Evolutionary conservation across 2,888 invertebrate species (phyloP), one percentile per base, ranked within the genome.

Genomic region (Sphecodes monilicornis): DNA sequence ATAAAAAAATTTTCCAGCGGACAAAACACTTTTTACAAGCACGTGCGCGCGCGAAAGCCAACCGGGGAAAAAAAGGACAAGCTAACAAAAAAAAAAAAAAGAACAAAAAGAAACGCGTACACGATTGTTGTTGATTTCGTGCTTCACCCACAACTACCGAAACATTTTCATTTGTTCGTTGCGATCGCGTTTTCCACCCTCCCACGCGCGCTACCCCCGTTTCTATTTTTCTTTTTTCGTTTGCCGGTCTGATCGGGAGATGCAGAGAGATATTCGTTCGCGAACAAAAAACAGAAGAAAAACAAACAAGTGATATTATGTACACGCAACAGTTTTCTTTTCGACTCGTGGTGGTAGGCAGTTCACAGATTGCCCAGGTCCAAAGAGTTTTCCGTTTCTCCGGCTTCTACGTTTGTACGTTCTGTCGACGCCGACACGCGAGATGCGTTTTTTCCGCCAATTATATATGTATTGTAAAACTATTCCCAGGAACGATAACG

Each of bases 391-490:
- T 86, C 74, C 46, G 80, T 77, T 86, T 78, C 77, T 60, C 73
- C 76, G 72, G 78, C 80, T 78, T 73, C 64, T 70, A 70, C 73
- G 83, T 84, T 84, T 46, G 50, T 39, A 85, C 64, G 77, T 80
- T 85, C 79, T 75, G 76, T 85, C 84, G 76, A 79, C 71, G 76
- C 68, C 82, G 46, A 80, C 70, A 76, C 73, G 32, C 46, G 78
- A 66, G 36, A 78, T 72, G 78, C 72, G 75, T 85, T 66, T 46
- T 75, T 85, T 85, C 54, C 76, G 74, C 66, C 74, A 71, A 76
- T 75, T 75, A 80, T 66, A 79, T 68, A 86, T 80, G 85, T 81
- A 86, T 86, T 86, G 86, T 86, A 85, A 86, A 81, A 84, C 78
- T 77, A 86, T 78, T 78, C 73, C 81, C 81, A 81, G 76, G 73